phyloP scores from a whole-genome alignment of 2,113 vertebrate species.

The Pica pica region DNA sequence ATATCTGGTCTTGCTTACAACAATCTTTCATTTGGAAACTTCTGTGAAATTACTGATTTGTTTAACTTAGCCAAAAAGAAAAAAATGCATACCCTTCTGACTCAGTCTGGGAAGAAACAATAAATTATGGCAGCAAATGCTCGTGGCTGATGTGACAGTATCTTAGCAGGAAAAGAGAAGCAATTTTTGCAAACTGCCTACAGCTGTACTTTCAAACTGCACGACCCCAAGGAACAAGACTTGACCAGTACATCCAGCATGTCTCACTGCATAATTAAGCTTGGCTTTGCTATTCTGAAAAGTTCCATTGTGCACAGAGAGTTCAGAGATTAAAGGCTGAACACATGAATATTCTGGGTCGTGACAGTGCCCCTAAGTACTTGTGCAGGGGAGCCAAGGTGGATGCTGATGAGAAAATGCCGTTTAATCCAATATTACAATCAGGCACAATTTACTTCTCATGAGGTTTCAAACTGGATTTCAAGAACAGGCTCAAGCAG shows the following conservation, averaged over 20 bases:
- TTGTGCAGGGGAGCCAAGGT: background rate
- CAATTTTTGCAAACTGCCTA: background rate
- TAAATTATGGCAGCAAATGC: slow-evolving; percentile 9
- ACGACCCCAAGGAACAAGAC: slow-evolving; percentile 36
- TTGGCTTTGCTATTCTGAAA: slow-evolving; percentile 22
- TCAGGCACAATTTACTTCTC: background rate
- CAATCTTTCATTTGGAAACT: slow-evolving; percentile 14
- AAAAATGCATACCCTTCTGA: background rate
- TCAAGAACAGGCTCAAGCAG: background rate
- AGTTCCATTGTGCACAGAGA: slow-evolving; percentile 2
- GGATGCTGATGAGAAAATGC: background rate
- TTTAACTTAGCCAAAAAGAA: slow-evolving; percentile 23
- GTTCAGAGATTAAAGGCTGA: slow-evolving; percentile 32
- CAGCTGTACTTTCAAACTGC: background rate
- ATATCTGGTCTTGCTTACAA: slow-evolving; percentile 58
- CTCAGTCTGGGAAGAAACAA: slow-evolving; percentile 4
- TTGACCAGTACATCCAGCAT: slow-evolving; percentile 15
- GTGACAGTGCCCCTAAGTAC: background rate
- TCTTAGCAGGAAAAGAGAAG: background rate
- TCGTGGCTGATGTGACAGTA: slow-evolving; percentile 12
- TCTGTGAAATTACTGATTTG: slow-evolving; percentile 43
- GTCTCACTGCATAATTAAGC: slow-evolving; percentile 2
- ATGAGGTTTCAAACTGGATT: background rate
- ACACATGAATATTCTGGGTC: background rate
- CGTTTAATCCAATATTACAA: background rate